These are phyloP conservation scores for Gobio gobio DNA, from an alignment of 2,113 vertebrate species.

Conservation along the genomic window DNA sequence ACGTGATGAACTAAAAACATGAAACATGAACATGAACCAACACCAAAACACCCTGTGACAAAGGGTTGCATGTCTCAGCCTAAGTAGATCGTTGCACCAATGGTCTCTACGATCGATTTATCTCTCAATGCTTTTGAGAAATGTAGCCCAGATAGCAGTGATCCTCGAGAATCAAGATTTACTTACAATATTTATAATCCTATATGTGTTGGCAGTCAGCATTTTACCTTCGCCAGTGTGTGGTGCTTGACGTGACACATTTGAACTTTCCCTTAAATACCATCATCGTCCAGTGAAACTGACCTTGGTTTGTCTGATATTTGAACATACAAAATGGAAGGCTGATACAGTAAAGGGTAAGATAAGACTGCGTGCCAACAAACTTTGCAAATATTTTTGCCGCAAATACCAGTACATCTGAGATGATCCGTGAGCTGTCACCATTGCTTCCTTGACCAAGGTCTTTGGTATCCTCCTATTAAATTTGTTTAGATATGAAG, in stretches of 20 bases:
- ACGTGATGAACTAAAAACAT: too few relatives aligned
- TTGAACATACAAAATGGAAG: background rate
- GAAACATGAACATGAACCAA: too few relatives aligned
- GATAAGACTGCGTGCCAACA: background rate
- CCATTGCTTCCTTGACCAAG: background rate
- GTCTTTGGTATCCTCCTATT: background rate
- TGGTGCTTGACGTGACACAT: background rate
- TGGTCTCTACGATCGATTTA: too few relatives aligned
- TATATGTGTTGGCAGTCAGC: background rate
- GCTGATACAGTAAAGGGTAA: constrained; percentile 4
- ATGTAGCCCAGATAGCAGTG: background rate
- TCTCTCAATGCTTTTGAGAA: too few relatives aligned
- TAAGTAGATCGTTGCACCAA: too few relatives aligned
- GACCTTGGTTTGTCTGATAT: constrained; percentile 17
- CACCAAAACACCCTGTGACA: too few relatives aligned
- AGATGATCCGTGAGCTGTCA: background rate
- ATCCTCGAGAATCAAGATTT: background rate
- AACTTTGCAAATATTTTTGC: background rate
- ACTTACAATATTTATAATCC: too few relatives aligned
- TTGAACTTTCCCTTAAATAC: constrained; percentile 35
- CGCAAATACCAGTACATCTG: background rate
- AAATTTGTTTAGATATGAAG: too few relatives aligned
- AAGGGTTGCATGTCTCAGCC: too few relatives aligned
- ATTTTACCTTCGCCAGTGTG: background rate
- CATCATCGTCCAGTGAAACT: background rate